Evolutionary conservation across 2,888 invertebrate species (phyloP).

Genomic region (Phania funesta): DNA sequence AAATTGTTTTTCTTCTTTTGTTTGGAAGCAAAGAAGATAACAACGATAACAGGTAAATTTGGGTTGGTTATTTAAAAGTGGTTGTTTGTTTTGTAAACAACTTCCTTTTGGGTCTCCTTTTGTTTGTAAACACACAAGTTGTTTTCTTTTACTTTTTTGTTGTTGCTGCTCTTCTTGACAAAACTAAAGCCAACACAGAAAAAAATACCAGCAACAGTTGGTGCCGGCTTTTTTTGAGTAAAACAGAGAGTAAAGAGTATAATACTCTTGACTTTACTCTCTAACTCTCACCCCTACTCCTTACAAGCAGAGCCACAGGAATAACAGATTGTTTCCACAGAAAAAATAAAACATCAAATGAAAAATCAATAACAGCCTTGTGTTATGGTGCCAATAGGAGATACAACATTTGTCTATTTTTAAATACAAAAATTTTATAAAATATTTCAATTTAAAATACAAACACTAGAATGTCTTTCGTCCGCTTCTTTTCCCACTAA

Average conservation of each 20-base stretch:
- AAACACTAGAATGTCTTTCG: too few relatives aligned
- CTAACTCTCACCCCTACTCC: neutral
- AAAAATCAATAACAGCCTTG: slow-evolving; percentile 66
- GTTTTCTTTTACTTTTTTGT: neutral
- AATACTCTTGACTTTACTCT: slow-evolving; percentile 7
- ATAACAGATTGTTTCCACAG: slow-evolving; percentile 15
- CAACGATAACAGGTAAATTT: neutral
- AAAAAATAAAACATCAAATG: slow-evolving; percentile 48
- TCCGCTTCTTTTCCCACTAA: too few relatives aligned
- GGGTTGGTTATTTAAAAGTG: slow-evolving; percentile 13
- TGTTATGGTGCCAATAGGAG: slow-evolving; percentile 50
- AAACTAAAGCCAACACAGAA: slow-evolving; percentile 2
- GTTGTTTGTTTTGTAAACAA: slow-evolving; percentile 57
- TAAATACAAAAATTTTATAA: neutral
- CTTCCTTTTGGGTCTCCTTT: slow-evolving; percentile 44
- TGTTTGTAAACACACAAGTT: slow-evolving; percentile 48
- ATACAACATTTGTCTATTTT: slow-evolving; percentile 20
- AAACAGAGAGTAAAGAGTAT: slow-evolving; percentile 15
- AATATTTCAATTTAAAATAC: neutral
- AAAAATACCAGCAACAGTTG: slow-evolving; percentile 46
- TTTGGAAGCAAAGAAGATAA: neutral
- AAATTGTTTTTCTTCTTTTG: neutral
- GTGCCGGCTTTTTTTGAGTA: slow-evolving; percentile 22
- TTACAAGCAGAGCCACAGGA: slow-evolving; percentile 23
- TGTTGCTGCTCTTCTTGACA: slow-evolving; percentile 1